phyloP scores from a whole-genome alignment of 2,113 vertebrate genomes.

The Ptilonorhynchus violaceus region DNA sequence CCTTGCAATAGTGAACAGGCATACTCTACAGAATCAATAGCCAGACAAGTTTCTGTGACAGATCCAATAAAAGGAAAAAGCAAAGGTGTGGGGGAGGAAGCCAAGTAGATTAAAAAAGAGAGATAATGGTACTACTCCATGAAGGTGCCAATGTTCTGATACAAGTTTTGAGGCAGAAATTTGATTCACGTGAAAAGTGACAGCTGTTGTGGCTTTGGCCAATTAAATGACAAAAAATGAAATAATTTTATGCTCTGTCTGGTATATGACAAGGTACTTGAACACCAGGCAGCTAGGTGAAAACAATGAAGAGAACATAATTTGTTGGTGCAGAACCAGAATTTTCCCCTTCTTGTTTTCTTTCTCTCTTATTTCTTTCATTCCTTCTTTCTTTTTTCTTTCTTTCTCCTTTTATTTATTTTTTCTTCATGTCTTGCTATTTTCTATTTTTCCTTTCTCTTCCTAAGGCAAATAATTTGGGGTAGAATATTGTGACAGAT shows the following conservation, averaged over 20 bases:
- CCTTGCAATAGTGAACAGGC: conserved; percentile 33
- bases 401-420: fast-evolving
- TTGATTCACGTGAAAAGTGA: conserved; percentile 34
- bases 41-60: conserved; percentile 14
- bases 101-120: neutral
- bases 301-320: neutral
- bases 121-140: neutral
- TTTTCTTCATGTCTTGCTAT: neutral
- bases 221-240: conserved; percentile 20
- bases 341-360: neutral
- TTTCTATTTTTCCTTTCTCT: neutral
- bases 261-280: neutral
- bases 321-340: neutral
- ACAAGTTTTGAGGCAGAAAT: conserved; percentile 30
- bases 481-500: neutral
- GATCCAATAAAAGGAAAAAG: conserved; percentile 21
- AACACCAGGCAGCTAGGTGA: neutral
- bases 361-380: neutral
- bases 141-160: neutral
- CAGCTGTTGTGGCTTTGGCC: conserved; percentile 22
- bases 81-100: neutral
- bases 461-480: neutral
- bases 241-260: conserved; percentile 25
- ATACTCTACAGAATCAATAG: conserved; percentile 49
- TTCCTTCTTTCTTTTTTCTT: too few species aligned